phyloP scores from a whole-genome alignment of 2,797 vertebrate species.

The Epinephelus malabaricus region DNA sequence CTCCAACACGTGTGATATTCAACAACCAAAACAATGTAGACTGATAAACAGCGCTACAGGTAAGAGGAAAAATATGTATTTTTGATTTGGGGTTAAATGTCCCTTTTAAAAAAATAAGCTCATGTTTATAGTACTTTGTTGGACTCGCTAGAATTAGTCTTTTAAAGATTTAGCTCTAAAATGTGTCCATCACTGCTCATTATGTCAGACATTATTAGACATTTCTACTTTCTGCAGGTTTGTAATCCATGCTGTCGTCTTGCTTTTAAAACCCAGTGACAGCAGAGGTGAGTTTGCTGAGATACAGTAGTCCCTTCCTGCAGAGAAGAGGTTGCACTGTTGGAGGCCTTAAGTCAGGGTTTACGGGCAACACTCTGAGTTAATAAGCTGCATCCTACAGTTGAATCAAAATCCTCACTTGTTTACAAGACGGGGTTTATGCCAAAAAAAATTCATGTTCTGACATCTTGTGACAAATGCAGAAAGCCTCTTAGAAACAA shows the following conservation, averaged over 20 bases:
- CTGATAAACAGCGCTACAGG: too few relatives aligned
- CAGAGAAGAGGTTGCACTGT: constrained; percentile 11
- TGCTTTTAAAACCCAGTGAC: constrained; percentile 19
- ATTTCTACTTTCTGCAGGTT: neutral
- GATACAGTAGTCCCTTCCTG: constrained; percentile 13
- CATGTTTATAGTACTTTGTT: neutral
- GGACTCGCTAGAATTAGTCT: neutral
- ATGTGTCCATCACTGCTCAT: neutral
- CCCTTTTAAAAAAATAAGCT: constrained; percentile 1
- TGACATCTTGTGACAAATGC: constrained; percentile 43
- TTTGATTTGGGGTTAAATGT: too few relatives aligned
- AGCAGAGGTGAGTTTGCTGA: constrained; percentile 21
- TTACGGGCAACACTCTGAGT: constrained; percentile 42
- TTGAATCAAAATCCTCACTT: constrained; percentile 51
- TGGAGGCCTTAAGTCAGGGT: constrained; percentile 38
- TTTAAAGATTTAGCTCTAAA: neutral
- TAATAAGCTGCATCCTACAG: constrained; percentile 62
- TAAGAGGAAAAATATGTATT: too few relatives aligned
- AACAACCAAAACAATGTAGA: too few relatives aligned
- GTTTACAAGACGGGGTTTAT: constrained; percentile 54
- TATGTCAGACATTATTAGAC: neutral
- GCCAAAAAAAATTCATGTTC: constrained; percentile 12
- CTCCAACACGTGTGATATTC: too few relatives aligned
- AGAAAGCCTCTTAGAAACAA: constrained; percentile 56
- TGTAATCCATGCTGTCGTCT: constrained; percentile 11